phyloP scores from a whole-genome alignment of 35 echinoderm and acorn worm genomes.

The Ophiothrix spiculata region DNA sequence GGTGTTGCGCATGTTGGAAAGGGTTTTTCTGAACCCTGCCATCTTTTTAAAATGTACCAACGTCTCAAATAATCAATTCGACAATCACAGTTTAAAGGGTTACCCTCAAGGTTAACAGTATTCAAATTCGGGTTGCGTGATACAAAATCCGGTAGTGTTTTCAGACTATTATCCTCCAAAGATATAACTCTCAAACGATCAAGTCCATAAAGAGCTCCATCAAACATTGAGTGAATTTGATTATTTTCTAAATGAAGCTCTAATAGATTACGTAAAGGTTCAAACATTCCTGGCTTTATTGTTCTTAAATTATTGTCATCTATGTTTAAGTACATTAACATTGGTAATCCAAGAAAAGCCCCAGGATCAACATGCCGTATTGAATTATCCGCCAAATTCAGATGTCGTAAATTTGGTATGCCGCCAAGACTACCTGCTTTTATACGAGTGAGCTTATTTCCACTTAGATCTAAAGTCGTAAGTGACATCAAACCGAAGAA shows the following conservation, averaged over 20 bases:
- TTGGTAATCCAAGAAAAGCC: neutral
- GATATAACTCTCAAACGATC: neutral
- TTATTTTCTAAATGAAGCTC: neutral
- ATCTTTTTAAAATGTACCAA: neutral
- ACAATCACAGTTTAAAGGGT: slow-evolving; percentile 26
- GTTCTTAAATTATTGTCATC: neutral
- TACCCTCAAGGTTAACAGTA: neutral
- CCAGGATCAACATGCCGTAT: neutral
- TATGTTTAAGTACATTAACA: neutral
- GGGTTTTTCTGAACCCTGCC: neutral
- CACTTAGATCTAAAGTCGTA: neutral
- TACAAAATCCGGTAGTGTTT: neutral
- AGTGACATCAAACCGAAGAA: slow-evolving; percentile 9
- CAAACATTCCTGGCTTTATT: neutral
- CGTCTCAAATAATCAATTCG: neutral
- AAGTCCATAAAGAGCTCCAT: neutral
- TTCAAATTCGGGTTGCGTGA: neutral
- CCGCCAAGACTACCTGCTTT: neutral
- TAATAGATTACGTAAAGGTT: neutral
- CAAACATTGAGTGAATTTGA: neutral
- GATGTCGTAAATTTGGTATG: neutral
- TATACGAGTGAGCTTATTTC: neutral
- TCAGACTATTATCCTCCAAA: neutral
- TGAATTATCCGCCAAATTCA: slow-evolving; percentile 12
- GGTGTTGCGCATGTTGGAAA: neutral